Percentiles rank a stretch among this genome's conserved stretches.
Conservation (phyloP, 2,797 vertebrate species). For the Diplodus sargus region DNA sequence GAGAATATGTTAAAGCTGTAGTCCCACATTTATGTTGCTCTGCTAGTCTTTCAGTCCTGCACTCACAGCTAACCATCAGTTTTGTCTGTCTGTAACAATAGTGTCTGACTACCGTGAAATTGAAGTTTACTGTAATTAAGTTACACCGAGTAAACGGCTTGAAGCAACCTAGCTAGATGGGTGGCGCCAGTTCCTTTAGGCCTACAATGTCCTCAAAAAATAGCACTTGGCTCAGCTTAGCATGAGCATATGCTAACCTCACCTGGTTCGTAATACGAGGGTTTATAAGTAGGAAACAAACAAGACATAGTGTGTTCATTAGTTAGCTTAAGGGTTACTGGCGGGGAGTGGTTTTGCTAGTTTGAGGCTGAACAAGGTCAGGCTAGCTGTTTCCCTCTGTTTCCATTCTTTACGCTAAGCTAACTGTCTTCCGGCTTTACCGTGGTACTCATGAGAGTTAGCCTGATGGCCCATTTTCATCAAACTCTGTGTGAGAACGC, state of each 20-base stretch:
- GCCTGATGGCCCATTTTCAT: background rate
- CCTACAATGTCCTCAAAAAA: no score
- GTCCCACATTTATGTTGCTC: no score
- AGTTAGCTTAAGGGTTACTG: background rate
- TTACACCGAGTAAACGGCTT: no score
- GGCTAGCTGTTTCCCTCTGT: background rate
- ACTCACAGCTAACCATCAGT: no score
- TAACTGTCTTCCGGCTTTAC: background rate
- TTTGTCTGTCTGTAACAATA: no score
- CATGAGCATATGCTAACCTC: background rate
- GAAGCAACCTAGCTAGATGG: no score
- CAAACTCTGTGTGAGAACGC: background rate
- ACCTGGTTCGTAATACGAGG: background rate
- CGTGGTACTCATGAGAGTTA: background rate
- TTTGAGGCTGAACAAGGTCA: background rate
- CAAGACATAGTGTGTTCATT: background rate
- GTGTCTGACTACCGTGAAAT: no score
- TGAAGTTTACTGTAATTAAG: no score
- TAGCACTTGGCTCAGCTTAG: background rate
- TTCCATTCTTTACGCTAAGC: background rate
- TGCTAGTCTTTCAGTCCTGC: no score
- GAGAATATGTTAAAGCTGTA: no score
- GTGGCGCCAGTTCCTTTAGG: no score
- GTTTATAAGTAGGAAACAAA: background rate
- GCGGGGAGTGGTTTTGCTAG: background rate